Conservation (phyloP, 1,140 invertebrate species). For the Panagrolaimus sp. region DNA sequence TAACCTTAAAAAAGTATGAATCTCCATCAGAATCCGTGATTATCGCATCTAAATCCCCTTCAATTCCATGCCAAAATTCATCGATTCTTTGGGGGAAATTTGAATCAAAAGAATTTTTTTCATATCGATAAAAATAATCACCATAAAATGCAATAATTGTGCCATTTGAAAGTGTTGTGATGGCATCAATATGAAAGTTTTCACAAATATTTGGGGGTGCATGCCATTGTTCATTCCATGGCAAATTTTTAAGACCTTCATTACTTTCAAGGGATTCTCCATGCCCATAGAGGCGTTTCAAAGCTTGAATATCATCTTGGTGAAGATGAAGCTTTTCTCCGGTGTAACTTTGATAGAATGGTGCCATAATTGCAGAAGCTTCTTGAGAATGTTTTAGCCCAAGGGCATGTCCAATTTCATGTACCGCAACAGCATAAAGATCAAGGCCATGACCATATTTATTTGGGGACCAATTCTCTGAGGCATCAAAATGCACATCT, state of each 20-base stretch:
- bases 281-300: conserved; percentile 58
- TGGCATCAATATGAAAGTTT: conserved; percentile 32
- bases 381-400: conserved; percentile 63
- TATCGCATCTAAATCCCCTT: conserved; percentile 79
- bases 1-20: conserved; percentile 40
- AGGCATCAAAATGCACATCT: conserved; percentile 81
- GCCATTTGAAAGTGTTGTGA: conserved; percentile 37
- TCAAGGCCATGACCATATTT: conserved; percentile 60
- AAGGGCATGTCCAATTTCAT: conserved; percentile 65
- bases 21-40: conserved; percentile 37
- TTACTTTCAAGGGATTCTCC: not conserved
- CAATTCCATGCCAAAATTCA: conserved; percentile 74
- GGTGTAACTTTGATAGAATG: conserved; percentile 64
- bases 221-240: not conserved
- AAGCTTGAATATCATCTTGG: conserved; percentile 57
- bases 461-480: conserved; percentile 55
- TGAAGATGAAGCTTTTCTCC: conserved; percentile 46
- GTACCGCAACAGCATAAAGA: conserved; percentile 65
- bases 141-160: conserved; percentile 39
- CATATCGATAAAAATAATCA: not conserved
- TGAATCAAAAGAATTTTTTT: conserved; percentile 66
- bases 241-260: conserved; percentile 11
- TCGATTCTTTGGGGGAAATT: conserved; percentile 76
- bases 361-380: conserved; percentile 63
- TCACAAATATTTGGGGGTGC: conserved; percentile 29